Base-by-base conservation (phyloP, 2,888 invertebrate species). In the Podotricha telesiphe region DNA sequence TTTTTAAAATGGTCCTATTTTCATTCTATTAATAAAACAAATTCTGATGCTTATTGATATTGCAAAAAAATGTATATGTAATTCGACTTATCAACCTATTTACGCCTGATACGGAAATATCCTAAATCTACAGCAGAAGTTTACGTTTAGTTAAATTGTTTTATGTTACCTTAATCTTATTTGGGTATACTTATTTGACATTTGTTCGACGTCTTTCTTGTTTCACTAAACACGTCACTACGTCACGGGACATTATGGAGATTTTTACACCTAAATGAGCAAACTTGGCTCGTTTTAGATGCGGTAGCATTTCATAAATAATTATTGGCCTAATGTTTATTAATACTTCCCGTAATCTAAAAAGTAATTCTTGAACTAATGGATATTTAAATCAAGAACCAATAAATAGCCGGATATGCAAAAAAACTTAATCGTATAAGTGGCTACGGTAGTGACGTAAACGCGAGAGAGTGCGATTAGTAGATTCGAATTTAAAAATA, bases 401-500 rank as follows among this genome's bases (percentile, higher is more conserved):
- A 48, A 61, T 58, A 58, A 56, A 48, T 13, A 62, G 42, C 48
- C 66, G 58, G 45, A 67, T 63, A 51, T 45, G 28, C 10, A 37
- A 19, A 37, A 50, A 50, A 20, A 28, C 5, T 11, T 20, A 22
- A 28, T 22, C 22, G 22, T 47, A 68, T 50, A 59, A 45, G 17
- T 5, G 10, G 20, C 20, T 61, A 28, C 40, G 22, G 7, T 34
- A 40, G 20, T 68, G 40, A 68, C 37, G 65, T 65, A 68, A 68
- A 48, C 34, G 58, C 58, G 51, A 68, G 28, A 65, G 55, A 51
- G 62, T 68, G 42, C 50, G 48, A 62, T 56, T 11, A 59, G 45
- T 65, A 11, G 42, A 68, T 68, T 67, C 61, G 69, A 58, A 67
- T 71, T n/a, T 55, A 48, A 55, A 64, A 71, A 70, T 70, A 69